phyloP scores from a whole-genome alignment of 2,797 vertebrate genomes.

The Megalops cyprinoides region DNA sequence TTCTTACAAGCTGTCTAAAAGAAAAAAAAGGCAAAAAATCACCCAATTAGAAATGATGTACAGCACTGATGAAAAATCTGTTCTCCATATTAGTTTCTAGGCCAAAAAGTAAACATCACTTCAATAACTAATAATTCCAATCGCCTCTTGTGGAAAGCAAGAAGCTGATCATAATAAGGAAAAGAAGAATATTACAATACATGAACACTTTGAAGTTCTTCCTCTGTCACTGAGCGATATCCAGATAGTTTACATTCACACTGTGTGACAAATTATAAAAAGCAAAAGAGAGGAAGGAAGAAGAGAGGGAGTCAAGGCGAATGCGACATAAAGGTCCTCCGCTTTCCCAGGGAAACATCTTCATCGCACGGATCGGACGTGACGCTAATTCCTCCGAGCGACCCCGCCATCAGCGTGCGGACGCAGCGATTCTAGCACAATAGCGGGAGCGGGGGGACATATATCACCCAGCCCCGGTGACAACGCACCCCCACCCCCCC shows the following conservation, averaged over 20 bases:
- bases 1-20: not conserved
- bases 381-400: slow-evolving; percentile 40
- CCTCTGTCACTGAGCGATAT: too few relatives aligned
- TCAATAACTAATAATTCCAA: too few relatives aligned
- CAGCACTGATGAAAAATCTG: too few relatives aligned
- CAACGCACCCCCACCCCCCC: slow-evolving; percentile 35
- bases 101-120: too few relatives aligned
- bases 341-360: slow-evolving; percentile 53
- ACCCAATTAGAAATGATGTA: too few relatives aligned
- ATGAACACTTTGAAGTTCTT: not conserved
- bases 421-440: slow-evolving; percentile 58
- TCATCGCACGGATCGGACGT: slow-evolving; percentile 54
- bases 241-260: not conserved
- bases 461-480: slow-evolving; percentile 57
- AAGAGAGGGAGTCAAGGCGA: slow-evolving; percentile 8
- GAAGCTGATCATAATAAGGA: too few relatives aligned
- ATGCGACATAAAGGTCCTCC: slow-evolving; percentile 28
- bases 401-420: slow-evolving; percentile 24
- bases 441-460: slow-evolving; percentile 51
- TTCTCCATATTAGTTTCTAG: too few relatives aligned
- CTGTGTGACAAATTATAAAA: slow-evolving; percentile 33
- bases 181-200: not conserved
- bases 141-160: too few relatives aligned
- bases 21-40: too few relatives aligned
- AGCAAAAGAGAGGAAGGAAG: not conserved